These are phyloP conservation scores for Paracanthobrama guichenoti DNA, from an alignment of 2,113 vertebrate genomes.

Conservation along the genomic window DNA sequence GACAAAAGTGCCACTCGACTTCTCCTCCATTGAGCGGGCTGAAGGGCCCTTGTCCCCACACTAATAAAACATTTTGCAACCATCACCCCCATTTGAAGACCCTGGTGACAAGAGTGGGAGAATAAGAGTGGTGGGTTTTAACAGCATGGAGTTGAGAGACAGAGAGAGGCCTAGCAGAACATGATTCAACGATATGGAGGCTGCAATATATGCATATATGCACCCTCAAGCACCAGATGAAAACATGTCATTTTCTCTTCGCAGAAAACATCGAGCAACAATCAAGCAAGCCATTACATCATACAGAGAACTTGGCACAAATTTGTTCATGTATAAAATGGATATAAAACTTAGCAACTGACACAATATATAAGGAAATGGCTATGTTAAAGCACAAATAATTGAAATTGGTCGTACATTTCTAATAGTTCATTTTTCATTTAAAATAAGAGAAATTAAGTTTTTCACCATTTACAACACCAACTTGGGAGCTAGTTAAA, in stretches of 20 bases:
- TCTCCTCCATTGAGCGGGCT: constrained; percentile 96
- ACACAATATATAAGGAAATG: not conserved
- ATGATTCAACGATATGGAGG: constrained; percentile 21
- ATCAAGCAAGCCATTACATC: not conserved
- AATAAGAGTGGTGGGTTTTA: constrained; percentile 47
- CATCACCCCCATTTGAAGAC: constrained; percentile 91
- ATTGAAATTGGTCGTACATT: not conserved
- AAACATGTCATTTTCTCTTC: not conserved
- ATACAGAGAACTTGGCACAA: not conserved
- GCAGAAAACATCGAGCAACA: not conserved
- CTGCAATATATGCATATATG: constrained; percentile 16
- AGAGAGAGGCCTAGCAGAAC: constrained; percentile 48
- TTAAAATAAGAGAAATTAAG: not conserved
- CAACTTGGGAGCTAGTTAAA: not conserved
- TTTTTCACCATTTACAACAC: not conserved
- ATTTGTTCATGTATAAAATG: not conserved
- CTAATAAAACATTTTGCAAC: constrained; percentile 99
- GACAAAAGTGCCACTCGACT: constrained; percentile 99
- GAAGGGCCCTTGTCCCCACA: constrained; percentile 89
- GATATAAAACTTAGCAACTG: not conserved
- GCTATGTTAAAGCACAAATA: not conserved
- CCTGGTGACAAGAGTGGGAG: constrained; percentile 59
- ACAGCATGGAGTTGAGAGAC: constrained; percentile 22
- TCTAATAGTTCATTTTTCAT: not conserved
- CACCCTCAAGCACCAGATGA: not conserved